Percentiles rank a stretch among this genome's conserved stretches.
Evolutionary conservation across 2,797 vertebrate genomes (phyloP).

Genomic region (Peromyscus melanophrys): DNA sequence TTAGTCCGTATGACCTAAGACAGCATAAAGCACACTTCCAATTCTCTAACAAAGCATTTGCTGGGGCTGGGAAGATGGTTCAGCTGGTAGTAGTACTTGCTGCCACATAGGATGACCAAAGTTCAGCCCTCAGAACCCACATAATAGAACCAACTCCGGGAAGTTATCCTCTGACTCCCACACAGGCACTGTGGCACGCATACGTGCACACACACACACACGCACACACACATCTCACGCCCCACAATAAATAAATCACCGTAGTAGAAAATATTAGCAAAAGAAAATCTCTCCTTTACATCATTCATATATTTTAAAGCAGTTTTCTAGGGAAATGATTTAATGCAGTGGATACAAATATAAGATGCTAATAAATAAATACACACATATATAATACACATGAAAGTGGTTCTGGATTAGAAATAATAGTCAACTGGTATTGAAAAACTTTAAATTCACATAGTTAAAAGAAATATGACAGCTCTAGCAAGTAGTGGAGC

Average conservation of each 20-base stretch:
- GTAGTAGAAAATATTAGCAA: conserved; percentile 9
- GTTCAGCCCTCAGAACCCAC: not conserved
- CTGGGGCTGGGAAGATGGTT: not conserved
- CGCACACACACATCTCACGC: not conserved
- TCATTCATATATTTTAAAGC: not conserved
- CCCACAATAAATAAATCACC: not conserved
- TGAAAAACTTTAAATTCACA: conserved; percentile 20
- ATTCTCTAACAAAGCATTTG: conserved; percentile 36
- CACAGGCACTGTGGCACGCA: not conserved
- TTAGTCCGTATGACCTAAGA: not conserved
- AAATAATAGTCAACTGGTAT: not conserved
- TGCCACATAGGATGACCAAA: not conserved
- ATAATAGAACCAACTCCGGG: not conserved
- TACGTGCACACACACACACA: not conserved
- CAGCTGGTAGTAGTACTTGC: not conserved
- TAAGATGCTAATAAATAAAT: not conserved
- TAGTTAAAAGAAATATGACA: not conserved
- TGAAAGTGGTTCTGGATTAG: not conserved
- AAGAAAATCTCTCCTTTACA: conserved; percentile 1
- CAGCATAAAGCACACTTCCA: not conserved
- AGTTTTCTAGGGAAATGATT: not conserved
- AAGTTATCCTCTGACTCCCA: not conserved
- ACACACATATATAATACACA: not conserved
- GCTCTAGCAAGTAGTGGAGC: not conserved
- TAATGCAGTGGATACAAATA: not conserved